Percentiles rank a stretch among this genome's conserved stretches.
Evolutionary conservation across 37 sponge, comb jelly and placozoan species (phyloP).

Genomic region (Lycopodina hypogea): DNA sequence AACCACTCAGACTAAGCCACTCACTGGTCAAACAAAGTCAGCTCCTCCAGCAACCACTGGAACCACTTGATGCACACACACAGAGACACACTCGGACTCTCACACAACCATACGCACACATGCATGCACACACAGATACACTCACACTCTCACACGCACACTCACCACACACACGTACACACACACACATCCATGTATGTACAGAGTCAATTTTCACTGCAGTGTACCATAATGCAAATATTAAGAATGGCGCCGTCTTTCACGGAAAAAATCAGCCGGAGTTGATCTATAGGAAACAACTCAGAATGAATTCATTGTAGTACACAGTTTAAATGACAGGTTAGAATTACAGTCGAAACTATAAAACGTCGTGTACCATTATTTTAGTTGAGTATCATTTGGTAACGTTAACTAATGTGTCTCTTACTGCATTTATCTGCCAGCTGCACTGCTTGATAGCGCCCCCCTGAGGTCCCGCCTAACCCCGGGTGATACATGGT

Average conservation of each 20-base stretch:
- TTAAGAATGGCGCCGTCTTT: conserved; percentile 52
- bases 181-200: too few species aligned
- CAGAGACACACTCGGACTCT: too few species aligned
- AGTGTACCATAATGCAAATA: too few species aligned
- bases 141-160: neutral
- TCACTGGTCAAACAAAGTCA: conserved; percentile 56
- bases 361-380: too few species aligned
- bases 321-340: neutral
- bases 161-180: neutral
- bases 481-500: conserved; percentile 12
- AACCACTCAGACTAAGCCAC: neutral
- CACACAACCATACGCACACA: too few species aligned
- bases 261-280: conserved; percentile 71
- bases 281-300: neutral
- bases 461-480: neutral
- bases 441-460: neutral
- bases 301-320: neutral
- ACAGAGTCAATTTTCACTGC: too few species aligned
- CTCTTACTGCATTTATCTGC: conserved; percentile 8
- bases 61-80: conserved; percentile 64
- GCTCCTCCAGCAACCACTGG: conserved; percentile 69
- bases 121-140: neutral
- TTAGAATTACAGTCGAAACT: neutral
- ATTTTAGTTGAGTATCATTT: too few species aligned
- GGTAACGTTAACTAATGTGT: too few species aligned